Base-by-base conservation (phyloP, 2,888 invertebrate genomes). In the Phengaris arion region DNA sequence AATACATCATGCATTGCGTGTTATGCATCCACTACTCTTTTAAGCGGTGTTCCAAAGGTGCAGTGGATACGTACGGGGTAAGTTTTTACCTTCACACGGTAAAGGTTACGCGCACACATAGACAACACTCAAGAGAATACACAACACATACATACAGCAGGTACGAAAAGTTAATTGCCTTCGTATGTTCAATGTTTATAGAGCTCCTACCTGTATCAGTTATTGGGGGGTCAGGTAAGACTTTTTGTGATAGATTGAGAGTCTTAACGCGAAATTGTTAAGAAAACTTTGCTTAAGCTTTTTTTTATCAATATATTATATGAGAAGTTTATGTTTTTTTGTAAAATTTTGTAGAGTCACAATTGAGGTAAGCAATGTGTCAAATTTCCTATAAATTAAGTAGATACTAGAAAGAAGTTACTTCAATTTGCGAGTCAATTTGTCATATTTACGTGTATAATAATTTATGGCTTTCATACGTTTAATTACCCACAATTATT, bases 151-250 rank as follows among this genome's bases (percentile, higher is more conserved):
- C 82, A 85, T 83, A 77, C 70, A 79, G 88, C 92, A 92, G 92
- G 92, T 92, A 92, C 88, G 87, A 83, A 87, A 89, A 88, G 91
- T 91, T 92, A 93, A 93, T 93, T 92, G 93, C 90, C 89, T 89
- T 90, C 89, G 90, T 92, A 91, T 93, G 91, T 91, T 89, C 91
- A 90, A 89, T 91, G 87, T 85, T 89, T 87, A 87, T 87, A 85
- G 83, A 85, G 83, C 83, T 85, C 89, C 89, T 92, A 91, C 92
- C 92, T 92, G 92, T 79, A 79, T 80, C 79, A 79, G 79, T 78
- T 78, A 79, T 77, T 79, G 80, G 80, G 81, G 77, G 79, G 81
- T 80, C 81, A 81, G 81, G 81, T 81, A 78, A 79, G 78, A 76
- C 75, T 80, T 79, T 80, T 80, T 79, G 35, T 78, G 51, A 72